Base-by-base conservation (phyloP, 2,797 vertebrate species). In the Sebastes nivosus region DNA sequence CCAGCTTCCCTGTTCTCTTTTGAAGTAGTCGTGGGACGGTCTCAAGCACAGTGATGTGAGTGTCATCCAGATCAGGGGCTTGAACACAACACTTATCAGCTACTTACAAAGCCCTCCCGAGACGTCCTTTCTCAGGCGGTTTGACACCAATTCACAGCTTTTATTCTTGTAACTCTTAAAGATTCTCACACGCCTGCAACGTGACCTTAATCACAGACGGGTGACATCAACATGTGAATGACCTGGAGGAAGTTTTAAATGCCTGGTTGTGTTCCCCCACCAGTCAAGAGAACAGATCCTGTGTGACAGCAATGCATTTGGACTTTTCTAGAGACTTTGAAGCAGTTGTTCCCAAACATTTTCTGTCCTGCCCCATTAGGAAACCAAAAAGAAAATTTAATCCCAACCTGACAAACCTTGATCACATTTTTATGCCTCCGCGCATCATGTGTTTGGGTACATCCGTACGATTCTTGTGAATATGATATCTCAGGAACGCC, bases 101-200 rank as follows among this genome's bases (percentile, higher is more conserved):
- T 60, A 52, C 54, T 75, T 64, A 67, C 30, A 0, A 73, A 72
- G 34, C 9, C n/a, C 9, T 52, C 54, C 29, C 25, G 32, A 66
- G 18, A 81, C 77, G 9, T 85, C 77, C 70, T 60, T 18, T 58
- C 16, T 18, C 27, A 16, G 73, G 54, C 8, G 2, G 10, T 63
- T 59, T 50, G 55, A 77, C 72, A 18, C 65, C 77, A 46, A 30
- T 81, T 84, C 81, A 58, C 86, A 83, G 77, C 67, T 84, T 36
- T 5, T 8, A 29, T 4, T 72, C 65, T 67, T 30, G 46, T 30
- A 6, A 1, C 59, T 61, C 18, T 18, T 27, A 50, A 79, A 6
- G 3, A 36, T 24, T 65, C 57, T 22, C 29, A 64, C 64, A 1
- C 67, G 69, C 50, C 29, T 38, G 50, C 58, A 7, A 8, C 3